phyloP scores from a whole-genome alignment of 2,888 invertebrate species.

The Pollenia angustigena region DNA sequence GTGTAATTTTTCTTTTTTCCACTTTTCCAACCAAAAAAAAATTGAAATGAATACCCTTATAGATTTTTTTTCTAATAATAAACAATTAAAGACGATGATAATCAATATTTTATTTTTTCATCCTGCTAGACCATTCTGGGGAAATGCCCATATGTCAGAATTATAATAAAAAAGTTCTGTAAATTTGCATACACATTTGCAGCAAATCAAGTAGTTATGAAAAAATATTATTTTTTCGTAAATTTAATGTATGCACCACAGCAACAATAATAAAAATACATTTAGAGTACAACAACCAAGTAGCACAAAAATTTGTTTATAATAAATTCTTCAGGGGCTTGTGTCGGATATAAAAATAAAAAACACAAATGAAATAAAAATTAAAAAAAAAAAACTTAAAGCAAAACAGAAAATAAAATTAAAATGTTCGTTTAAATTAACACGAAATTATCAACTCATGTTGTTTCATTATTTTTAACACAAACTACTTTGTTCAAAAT shows the following conservation, averaged over 20 bases:
- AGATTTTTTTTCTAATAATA: too few species aligned
- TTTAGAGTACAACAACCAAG: slow-evolving; percentile 20
- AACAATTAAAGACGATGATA: too few species aligned
- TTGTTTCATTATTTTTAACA: slow-evolving; percentile 14
- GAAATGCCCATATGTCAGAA: too few species aligned
- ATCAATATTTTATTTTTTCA: too few species aligned
- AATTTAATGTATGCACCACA: slow-evolving; percentile 51
- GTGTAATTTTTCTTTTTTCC: too few species aligned
- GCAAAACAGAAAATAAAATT: slow-evolving; percentile 27
- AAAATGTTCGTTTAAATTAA: slow-evolving; percentile 5
- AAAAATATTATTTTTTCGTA: slow-evolving; percentile 48
- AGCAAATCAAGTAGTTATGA: slow-evolving; percentile 64
- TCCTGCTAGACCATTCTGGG: too few species aligned
- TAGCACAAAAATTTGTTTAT: slow-evolving; percentile 46
- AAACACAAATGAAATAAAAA: slow-evolving; percentile 8
- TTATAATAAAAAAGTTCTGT: slow-evolving; percentile 28
- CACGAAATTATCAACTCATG: slow-evolving; percentile 34
- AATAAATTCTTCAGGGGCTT: slow-evolving; percentile 52
- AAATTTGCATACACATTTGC: slow-evolving; percentile 66
- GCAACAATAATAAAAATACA: slow-evolving; percentile 50
- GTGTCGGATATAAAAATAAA: slow-evolving; percentile 43
- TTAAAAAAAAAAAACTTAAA: slow-evolving; percentile 6
- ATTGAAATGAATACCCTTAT: too few species aligned
- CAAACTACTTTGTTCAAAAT: slow-evolving; percentile 13
- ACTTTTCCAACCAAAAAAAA: too few species aligned